Evolutionary conservation across 2,797 vertebrate species (phyloP).

Genomic region (Sparidentex hasta): DNA sequence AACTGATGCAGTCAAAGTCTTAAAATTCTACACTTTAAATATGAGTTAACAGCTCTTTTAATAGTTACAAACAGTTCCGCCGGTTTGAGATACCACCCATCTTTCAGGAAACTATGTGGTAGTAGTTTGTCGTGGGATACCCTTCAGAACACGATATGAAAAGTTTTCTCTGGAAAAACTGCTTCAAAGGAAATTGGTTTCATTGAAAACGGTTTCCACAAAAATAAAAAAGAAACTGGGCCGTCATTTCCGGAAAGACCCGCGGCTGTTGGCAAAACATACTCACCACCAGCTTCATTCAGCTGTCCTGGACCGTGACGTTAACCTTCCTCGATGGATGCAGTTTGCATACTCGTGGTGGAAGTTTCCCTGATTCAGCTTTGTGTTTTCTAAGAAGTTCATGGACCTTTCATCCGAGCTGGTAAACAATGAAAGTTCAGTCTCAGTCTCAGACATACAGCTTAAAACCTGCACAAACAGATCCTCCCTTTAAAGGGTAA

Average conservation of each 20-base stretch:
- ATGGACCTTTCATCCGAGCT: neutral
- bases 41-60: too few species aligned
- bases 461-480: neutral
- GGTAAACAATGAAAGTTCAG: neutral
- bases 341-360: neutral
- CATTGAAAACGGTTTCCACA: slow-evolving; percentile 3
- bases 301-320: neutral
- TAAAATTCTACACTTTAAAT: neutral
- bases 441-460: neutral
- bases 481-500: neutral
- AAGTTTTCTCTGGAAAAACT: neutral
- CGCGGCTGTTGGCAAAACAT: slow-evolving; percentile 18
- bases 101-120: neutral
- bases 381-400: neutral
- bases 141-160: neutral
- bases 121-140: too few species aligned
- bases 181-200: neutral
- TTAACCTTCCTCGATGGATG: neutral
- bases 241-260: neutral
- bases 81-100: slow-evolving; percentile 1
- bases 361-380: neutral
- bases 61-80: neutral
- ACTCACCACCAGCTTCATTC: neutral
- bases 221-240: neutral
- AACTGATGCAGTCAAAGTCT: neutral